Evolutionary conservation across 2,888 invertebrate species (phyloP).

Genomic region (Synergus laeviventris): DNA sequence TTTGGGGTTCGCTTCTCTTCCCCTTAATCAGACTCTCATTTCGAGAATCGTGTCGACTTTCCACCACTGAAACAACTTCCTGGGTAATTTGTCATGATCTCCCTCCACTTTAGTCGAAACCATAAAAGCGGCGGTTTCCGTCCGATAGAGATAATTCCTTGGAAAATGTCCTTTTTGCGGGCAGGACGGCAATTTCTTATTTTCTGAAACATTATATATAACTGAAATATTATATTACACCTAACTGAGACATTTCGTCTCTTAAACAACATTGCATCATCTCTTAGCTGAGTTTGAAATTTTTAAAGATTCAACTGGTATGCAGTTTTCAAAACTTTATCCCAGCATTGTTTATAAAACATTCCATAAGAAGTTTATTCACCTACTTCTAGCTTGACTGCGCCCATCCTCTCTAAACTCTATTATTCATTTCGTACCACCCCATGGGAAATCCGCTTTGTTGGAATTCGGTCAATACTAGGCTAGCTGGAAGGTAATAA

Average conservation of each 20-base stretch:
- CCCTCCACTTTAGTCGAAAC: background rate
- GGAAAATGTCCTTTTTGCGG: constrained; percentile 49
- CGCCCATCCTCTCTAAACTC: background rate
- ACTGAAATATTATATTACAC: background rate
- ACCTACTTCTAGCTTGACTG: no score
- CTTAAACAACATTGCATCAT: background rate
- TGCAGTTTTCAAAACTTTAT: no score
- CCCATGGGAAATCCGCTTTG: background rate
- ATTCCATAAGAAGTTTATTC: no score
- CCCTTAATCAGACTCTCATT: constrained; percentile 6
- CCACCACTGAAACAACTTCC: constrained; percentile 13
- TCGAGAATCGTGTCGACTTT: constrained; percentile 27
- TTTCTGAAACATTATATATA: background rate
- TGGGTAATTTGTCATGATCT: constrained; percentile 20
- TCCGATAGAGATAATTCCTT: constrained; percentile 39
- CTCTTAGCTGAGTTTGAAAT: background rate
- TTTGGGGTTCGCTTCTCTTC: background rate
- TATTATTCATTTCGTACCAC: background rate
- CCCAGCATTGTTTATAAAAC: no score
- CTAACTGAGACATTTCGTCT: background rate
- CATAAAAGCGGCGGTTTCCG: background rate
- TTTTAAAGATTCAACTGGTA: no score
- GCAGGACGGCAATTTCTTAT: constrained; percentile 43
- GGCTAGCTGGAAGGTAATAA: background rate
- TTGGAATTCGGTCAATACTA: background rate